phyloP scores from a whole-genome alignment of 2,797 vertebrate genomes.

The Tangara arthus region DNA sequence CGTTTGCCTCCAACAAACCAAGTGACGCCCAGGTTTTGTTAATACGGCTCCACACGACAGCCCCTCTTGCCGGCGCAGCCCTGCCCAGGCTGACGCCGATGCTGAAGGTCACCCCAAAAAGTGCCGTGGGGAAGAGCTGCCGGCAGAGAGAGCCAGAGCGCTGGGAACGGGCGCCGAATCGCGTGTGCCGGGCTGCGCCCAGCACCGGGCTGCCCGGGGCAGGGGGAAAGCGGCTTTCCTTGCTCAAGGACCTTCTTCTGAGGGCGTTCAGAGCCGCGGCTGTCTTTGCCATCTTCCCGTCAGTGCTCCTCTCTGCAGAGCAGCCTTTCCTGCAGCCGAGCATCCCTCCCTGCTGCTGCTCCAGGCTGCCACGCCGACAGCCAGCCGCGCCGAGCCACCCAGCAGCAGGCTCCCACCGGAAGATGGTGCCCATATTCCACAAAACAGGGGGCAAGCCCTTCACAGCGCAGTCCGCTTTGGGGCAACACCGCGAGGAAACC shows the following conservation, averaged over 20 bases:
- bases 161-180: rapidly evolving
- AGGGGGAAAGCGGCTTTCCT: not conserved
- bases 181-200: not conserved
- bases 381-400: rapidly evolving
- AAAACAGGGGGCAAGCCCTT: not conserved
- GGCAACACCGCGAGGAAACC: not conserved
- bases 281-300: not conserved
- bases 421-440: conserved; percentile 20
- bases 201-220: rapidly evolving
- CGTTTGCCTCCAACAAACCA: rapidly evolving
- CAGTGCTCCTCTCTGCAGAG: not conserved
- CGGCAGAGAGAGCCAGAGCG: conserved; percentile 45
- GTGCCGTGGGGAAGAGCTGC: not conserved
- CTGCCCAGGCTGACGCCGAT: rapidly evolving
- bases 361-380: rapidly evolving
- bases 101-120: not conserved
- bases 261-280: not conserved
- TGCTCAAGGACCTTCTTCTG: not conserved
- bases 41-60: rapidly evolving
- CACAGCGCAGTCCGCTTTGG: rapidly evolving
- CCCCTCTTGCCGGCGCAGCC: rapidly evolving
- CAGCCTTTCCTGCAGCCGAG: too few relatives aligned
- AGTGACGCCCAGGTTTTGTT: rapidly evolving
- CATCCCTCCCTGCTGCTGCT: not conserved
- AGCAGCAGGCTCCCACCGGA: not conserved